Evolutionary conservation across 1,140 invertebrate genomes (phyloP), one percentile per base, ranked within the genome.

Genomic region (Chlorops oryzae): DNA sequence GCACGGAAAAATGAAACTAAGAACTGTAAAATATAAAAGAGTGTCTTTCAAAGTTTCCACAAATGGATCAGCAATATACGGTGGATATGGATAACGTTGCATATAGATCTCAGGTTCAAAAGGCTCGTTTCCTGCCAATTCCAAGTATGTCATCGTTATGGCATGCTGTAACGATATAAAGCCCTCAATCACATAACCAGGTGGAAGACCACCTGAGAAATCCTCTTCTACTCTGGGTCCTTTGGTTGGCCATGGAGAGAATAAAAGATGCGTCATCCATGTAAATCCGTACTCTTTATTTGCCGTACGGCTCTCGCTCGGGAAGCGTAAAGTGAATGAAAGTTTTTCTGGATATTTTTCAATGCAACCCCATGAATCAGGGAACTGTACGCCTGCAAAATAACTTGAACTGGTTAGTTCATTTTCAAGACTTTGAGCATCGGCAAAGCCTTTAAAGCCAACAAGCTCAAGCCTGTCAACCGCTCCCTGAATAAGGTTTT

Each of bases 1-100:
- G 13, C 77, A 75, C 2, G 81, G 74, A 57, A 77, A 57, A 1
- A 44, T 21, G 24, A 57, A 59, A 10, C 43, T 49, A 17, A 57
- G 47, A 15, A 53, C 38, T 2, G 55, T 48, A 4, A 43, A 24
- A 7, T 55, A 3, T 0, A 48, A 18, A 0, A 57, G 18, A 1
- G 55, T 10, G 3, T 28, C 5, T 35, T 59, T 46, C 4, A 59
- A 28, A 5, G 41, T 22, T 0, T 25, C 3, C n/a, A 37, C 24
- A 2, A 55, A 6, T 0, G 18, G 24, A 49, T 59, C 55, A 5
- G 35, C 9, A 3, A 47, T 21, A 18, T 37, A 46, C n/a, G 38
- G 35, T n/a, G 48, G 41, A 13, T 21, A 34, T 5, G 58, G 55
- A 44, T 50, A 53, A 24, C 44, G 44, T 3, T 24, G 10, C 35